A percentile compares a stretch with the other conserved stretches of the same genome.
phyloP scores from a whole-genome alignment of 1,140 invertebrate genomes.

The Tyrophagus putrescentiae region DNA sequence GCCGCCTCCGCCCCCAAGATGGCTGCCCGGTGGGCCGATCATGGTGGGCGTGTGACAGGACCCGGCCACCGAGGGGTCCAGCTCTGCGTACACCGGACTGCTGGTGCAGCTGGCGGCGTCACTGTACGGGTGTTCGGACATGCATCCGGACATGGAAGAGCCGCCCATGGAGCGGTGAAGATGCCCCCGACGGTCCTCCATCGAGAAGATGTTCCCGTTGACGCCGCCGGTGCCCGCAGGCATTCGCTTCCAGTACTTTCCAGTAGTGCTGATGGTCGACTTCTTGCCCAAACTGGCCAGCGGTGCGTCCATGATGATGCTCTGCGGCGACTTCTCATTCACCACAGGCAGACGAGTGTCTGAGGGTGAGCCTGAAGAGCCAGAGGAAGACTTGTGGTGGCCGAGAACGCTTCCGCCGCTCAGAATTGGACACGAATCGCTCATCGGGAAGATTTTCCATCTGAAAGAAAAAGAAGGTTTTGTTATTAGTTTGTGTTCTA shows the following conservation, averaged over 20 bases:
- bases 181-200: background rate
- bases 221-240: background rate
- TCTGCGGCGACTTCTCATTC: constrained; percentile 24
- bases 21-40: background rate
- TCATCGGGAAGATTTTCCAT: constrained; percentile 21
- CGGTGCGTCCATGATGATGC: constrained; percentile 21
- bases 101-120: constrained; percentile 23
- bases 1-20: too few relatives aligned
- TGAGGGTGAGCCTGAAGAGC: constrained; percentile 12
- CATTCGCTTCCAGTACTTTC: constrained; percentile 22
- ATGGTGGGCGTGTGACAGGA: background rate
- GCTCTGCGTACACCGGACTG: constrained; percentile 25
- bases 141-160: background rate
- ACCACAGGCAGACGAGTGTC: constrained; percentile 22
- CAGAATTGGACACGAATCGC: constrained; percentile 21
- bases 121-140: constrained; percentile 19
- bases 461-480: constrained; percentile 1
- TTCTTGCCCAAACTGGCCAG: constrained; percentile 17
- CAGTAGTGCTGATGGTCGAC: constrained; percentile 15
- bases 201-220: background rate
- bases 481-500: background rate
- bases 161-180: background rate
- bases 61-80: constrained; percentile 19
- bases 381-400: constrained; percentile 17
- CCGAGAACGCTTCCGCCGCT: constrained; percentile 1